These are phyloP conservation scores for Chrysotoxum bicinctum DNA, from an alignment of 2,888 invertebrate genomes.

Conservation along the genomic window DNA sequence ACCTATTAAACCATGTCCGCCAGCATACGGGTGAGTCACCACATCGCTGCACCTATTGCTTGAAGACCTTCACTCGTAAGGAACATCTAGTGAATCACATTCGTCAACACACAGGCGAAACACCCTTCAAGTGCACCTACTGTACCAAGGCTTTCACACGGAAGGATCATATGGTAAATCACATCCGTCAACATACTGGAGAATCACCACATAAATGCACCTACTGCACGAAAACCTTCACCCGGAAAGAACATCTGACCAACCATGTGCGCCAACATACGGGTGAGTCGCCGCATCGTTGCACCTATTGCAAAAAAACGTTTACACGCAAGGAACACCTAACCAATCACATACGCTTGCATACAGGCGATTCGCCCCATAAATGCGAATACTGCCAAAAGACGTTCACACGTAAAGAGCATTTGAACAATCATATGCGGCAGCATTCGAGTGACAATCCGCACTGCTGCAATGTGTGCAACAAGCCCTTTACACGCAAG, in stretches of 20 bases:
- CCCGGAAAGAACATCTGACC: conserved; percentile 92
- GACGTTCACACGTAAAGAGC: conserved; percentile 92
- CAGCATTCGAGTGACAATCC: conserved; percentile 95
- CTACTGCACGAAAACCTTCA: conserved; percentile 91
- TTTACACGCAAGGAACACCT: conserved; percentile 94
- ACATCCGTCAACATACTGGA: conserved; percentile 90
- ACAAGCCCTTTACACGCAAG: conserved; percentile 92
- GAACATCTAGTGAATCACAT: conserved; percentile 94
- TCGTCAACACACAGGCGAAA: conserved; percentile 92
- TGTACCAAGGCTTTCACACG: conserved; percentile 93
- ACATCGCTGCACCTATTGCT: conserved; percentile 92
- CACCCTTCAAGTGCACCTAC: conserved; percentile 91
- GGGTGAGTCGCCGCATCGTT: conserved; percentile 87
- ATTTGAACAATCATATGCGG: conserved; percentile 91
- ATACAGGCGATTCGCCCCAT: conserved; percentile 92
- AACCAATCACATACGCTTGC: conserved; percentile 92
- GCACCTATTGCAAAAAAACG: conserved; percentile 81
- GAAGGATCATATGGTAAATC: conserved; percentile 89
- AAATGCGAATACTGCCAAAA: conserved; percentile 93
- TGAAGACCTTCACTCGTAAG: conserved; percentile 93
- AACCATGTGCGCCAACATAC: conserved; percentile 92
- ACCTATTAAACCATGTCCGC: conserved; percentile 92
- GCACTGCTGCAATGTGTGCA: conserved; percentile 92
- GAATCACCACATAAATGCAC: conserved; percentile 93
- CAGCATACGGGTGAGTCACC: conserved; percentile 92